Evolutionary conservation across 2,113 vertebrate genomes (phyloP), one percentile per base, ranked within the genome.

Genomic region (Mastomys coucha): DNA sequence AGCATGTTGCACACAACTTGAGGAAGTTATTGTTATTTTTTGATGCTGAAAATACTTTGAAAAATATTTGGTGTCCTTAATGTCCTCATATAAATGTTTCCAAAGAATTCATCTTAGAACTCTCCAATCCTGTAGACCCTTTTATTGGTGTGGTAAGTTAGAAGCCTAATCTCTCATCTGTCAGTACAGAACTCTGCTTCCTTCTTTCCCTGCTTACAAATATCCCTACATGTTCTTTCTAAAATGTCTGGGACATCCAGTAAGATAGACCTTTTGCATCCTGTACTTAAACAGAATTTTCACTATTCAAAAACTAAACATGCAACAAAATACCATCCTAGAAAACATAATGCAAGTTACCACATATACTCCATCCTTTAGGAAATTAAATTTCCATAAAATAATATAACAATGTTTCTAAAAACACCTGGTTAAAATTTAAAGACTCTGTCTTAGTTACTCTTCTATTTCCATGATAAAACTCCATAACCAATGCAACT

Each of bases 301-400:
- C 13, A 60, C 13, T n/a, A 7, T n/a, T 87, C 33, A 76, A 22
- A 81, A 36, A 45, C 53, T 28, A 70, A 53, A 86, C 33, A n/a
- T 0, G 17, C 0, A 2, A 82, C 22, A 2, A 8, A 75, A 10
- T 6, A 17, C 42, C 56, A 75, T 56, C 0, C 8, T 65, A 63
- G 1, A 39, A 10, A 51, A 80, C 58, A 31, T 75, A 16, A 39
- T 33, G 3, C 33, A 80, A 58, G 53, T 65, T 45, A 49, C 16
- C 33, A 22, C 5, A 13, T 63, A 0, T 31, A 45, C 65, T 85
- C 91, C 31, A 14, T 78, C 39, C 45, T 72, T 31, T 56, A n/a
- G 8, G 19, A 72, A 78, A 86, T 17, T 5, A 85, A 45, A 78
- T 56, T 85, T 89, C 16, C 51, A 24, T 20, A 13, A 81, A 53